phyloP scores from a whole-genome alignment of 1,140 invertebrate genomes.

The Bursaphelenchus mucronatus region DNA sequence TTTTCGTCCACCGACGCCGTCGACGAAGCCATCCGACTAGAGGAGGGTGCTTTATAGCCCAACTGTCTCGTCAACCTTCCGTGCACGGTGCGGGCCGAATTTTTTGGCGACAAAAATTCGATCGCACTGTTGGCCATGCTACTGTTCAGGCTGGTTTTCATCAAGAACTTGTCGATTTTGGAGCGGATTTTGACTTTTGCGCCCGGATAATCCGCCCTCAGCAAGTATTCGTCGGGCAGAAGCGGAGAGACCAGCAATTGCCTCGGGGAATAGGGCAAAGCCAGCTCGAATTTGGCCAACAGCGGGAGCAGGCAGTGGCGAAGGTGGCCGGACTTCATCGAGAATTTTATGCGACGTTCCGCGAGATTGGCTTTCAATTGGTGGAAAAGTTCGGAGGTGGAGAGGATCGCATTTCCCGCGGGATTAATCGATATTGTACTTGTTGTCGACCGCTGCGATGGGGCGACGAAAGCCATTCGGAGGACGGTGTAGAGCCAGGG shows the following conservation, averaged over 20 bases:
- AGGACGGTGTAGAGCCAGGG: constrained; percentile 98
- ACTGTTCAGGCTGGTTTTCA: constrained; percentile 7
- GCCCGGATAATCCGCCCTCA: constrained; percentile 64
- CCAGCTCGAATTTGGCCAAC: constrained; percentile 94
- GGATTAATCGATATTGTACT: neutral
- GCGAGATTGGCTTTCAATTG: constrained; percentile 72
- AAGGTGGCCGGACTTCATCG: constrained; percentile 32
- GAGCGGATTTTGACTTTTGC: constrained; percentile 43
- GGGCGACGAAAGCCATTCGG: constrained; percentile 1
- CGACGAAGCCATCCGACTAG: neutral
- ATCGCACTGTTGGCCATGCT: neutral
- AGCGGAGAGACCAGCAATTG: constrained; percentile 85
- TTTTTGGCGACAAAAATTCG: neutral
- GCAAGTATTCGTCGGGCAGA: constrained; percentile 75
- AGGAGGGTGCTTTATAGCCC: neutral
- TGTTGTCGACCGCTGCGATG: neutral
- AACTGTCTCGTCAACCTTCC: neutral
- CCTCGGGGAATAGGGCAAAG: constrained; percentile 87
- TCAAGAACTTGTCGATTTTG: constrained; percentile 37
- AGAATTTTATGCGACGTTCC: constrained; percentile 6
- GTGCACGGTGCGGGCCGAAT: constrained; percentile 1
- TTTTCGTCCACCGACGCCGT: constrained; percentile 9
- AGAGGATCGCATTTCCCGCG: constrained; percentile 83
- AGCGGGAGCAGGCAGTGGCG: constrained; percentile 78
- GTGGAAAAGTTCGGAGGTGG: constrained; percentile 82